A percentile compares a stretch with the other conserved stretches of the same genome.
Conservation (phyloP, 2,888 invertebrate genomes). For the Dynastes maya region DNA sequence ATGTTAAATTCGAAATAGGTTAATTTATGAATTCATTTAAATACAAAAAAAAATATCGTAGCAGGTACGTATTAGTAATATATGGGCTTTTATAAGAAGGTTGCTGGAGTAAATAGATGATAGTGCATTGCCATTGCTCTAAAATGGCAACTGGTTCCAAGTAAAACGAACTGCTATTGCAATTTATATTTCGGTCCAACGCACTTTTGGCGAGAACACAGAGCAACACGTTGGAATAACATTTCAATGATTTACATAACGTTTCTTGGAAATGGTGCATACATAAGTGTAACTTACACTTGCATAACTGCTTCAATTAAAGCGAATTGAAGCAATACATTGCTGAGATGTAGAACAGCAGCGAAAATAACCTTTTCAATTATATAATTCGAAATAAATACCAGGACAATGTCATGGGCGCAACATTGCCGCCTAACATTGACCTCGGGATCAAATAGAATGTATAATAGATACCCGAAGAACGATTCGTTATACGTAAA, state of each 20-base stretch:
- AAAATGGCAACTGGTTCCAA: too few relatives aligned
- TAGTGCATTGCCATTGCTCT: too few relatives aligned
- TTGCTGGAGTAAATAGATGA: too few relatives aligned
- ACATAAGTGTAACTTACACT: not conserved
- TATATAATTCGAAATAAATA: conserved; percentile 8
- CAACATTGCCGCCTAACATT: conserved; percentile 9
- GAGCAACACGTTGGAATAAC: too few relatives aligned
- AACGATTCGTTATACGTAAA: not conserved
- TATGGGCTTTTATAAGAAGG: not conserved
- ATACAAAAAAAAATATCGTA: too few relatives aligned
- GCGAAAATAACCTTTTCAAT: conserved; percentile 1
- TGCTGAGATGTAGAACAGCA: not conserved
- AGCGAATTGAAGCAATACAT: conserved; percentile 14
- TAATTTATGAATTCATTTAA: too few relatives aligned
- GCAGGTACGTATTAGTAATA: too few relatives aligned
- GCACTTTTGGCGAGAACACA: too few relatives aligned
- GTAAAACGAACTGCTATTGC: too few relatives aligned
- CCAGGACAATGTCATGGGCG: conserved; percentile 23
- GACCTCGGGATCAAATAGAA: conserved; percentile 20
- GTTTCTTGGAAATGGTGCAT: not conserved
- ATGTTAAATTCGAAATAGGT: too few relatives aligned
- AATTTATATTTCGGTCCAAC: too few relatives aligned
- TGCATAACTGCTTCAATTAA: conserved; percentile 28
- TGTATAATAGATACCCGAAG: not conserved
- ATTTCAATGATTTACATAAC: too few relatives aligned